A percentile compares a stretch with the other conserved stretches of the same genome.
Conservation (phyloP, 1,140 invertebrate genomes). For the Atta texana region DNA sequence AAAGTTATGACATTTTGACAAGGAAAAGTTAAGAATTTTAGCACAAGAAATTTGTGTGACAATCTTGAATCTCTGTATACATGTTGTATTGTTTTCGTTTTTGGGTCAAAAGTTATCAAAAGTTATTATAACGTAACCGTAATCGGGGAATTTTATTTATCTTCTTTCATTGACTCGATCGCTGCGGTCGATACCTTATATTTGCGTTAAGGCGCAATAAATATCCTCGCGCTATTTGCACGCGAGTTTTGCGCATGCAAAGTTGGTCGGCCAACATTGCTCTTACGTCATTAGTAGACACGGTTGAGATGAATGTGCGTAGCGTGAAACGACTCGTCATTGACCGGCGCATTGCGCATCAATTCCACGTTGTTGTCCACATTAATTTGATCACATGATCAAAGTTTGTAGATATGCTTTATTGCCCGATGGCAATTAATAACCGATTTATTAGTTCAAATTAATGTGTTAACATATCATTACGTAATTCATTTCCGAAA, state of each 20-base stretch:
- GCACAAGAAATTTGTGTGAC: no score
- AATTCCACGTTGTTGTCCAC: neutral
- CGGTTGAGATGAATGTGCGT: constrained; percentile 32
- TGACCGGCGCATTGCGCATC: constrained; percentile 33
- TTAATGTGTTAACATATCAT: no score
- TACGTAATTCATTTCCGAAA: neutral
- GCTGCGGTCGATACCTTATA: neutral
- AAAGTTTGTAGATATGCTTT: neutral
- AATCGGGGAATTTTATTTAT: neutral
- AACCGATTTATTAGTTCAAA: neutral
- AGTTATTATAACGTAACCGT: neutral
- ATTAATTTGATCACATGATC: neutral
- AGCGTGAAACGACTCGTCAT: constrained; percentile 25
- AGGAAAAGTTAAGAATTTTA: no score
- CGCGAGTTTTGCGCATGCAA: constrained; percentile 40
- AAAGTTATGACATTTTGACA: no score
- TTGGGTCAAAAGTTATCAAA: neutral
- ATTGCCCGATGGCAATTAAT: neutral
- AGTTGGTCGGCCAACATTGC: constrained; percentile 43
- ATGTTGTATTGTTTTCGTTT: neutral
- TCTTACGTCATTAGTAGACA: constrained; percentile 46
- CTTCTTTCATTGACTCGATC: neutral
- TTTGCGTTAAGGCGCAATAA: constrained; percentile 54
- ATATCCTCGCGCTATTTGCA: constrained; percentile 50
- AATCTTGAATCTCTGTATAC: neutral